Evolutionary conservation across 2,888 invertebrate genomes (phyloP), one percentile per base, ranked within the genome.

Genomic region (Bruchidius siliquastri): DNA sequence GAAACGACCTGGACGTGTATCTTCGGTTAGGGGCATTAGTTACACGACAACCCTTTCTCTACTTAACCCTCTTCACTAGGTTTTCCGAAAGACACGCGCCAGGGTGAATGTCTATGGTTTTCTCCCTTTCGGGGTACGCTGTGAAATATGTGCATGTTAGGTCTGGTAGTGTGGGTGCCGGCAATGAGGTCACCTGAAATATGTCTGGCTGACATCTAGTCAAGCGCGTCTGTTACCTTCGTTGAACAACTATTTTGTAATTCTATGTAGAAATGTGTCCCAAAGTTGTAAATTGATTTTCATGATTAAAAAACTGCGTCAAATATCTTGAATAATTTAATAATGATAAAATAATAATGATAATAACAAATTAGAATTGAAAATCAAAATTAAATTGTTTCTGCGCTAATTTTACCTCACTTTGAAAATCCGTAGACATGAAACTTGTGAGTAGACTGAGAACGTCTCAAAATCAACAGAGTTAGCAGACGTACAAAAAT

Each of bases 11-110:
- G 75, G 72, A 77, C 79, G 79, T 79, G 79, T 78, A 76, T 79
- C 77, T 75, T 78, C 75, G 77, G 71, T 75, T 77, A 72, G 71
- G 74, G 80, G 80, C 82, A 83, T 83, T 82, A 83, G 82, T 83
- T 71, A 71, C 49, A 49, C 49, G 49, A 49, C 81, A 83, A 84
- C 84, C 84, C 84, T 84, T 81, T 82, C 21, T 32, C 71, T 21
- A 68, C 21, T 68, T 68, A 21, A 68, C 68, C 68, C 68, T 68
- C 68, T 68, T 68, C 68, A 68, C 68, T 22, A 68, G 68, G 68
- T 68, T 68, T 68, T 68, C 21, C 68, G 68, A 68, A 68, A 68
- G 68, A 68, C 68, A 68, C 68, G 68, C 49, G 49, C 49, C 49
- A 49, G 49, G 49, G 49, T 1, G 49, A 13, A 49, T 49, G 49